Evolutionary conservation across 1,140 invertebrate species (phyloP).

Genomic region (Temnothorax nylanderi): DNA sequence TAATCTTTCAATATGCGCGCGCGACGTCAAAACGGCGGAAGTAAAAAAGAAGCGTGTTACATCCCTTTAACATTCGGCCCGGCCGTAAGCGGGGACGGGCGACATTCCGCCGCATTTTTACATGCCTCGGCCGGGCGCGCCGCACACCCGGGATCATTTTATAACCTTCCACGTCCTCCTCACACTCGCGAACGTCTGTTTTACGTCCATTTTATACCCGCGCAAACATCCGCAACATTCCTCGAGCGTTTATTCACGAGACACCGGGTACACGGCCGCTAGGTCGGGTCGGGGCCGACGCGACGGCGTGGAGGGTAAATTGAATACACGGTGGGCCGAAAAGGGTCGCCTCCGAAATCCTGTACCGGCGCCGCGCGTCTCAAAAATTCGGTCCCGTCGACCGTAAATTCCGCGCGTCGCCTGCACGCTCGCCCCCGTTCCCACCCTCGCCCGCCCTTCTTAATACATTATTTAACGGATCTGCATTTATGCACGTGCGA

Average conservation of each 20-base stretch:
- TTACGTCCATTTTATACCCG: slow-evolving; percentile 63
- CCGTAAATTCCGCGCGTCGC: slow-evolving; percentile 58
- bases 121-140: slow-evolving; percentile 9
- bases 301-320: slow-evolving; percentile 27
- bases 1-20: slow-evolving; percentile 41
- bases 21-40: slow-evolving; percentile 6
- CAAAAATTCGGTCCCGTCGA: slow-evolving; percentile 51
- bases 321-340: slow-evolving; percentile 54
- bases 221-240: slow-evolving; percentile 62
- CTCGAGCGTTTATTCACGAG: slow-evolving; percentile 59
- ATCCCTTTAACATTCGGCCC: slow-evolving; percentile 23
- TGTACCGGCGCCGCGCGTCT: slow-evolving; percentile 20
- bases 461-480: slow-evolving; percentile 49
- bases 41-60: slow-evolving; percentile 33
- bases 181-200: slow-evolving; percentile 48
- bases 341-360: slow-evolving; percentile 45
- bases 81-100: background rate
- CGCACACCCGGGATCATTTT: slow-evolving; percentile 45
- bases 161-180: slow-evolving; percentile 12
- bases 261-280: slow-evolving; percentile 34
- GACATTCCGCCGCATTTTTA: slow-evolving; percentile 48
- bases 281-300: background rate
- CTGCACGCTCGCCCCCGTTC: slow-evolving; percentile 13
- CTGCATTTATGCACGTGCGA: slow-evolving; percentile 31
- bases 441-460: background rate